phyloP scores from a whole-genome alignment of 2,113 vertebrate species.

The Hemiprocne comata region DNA sequence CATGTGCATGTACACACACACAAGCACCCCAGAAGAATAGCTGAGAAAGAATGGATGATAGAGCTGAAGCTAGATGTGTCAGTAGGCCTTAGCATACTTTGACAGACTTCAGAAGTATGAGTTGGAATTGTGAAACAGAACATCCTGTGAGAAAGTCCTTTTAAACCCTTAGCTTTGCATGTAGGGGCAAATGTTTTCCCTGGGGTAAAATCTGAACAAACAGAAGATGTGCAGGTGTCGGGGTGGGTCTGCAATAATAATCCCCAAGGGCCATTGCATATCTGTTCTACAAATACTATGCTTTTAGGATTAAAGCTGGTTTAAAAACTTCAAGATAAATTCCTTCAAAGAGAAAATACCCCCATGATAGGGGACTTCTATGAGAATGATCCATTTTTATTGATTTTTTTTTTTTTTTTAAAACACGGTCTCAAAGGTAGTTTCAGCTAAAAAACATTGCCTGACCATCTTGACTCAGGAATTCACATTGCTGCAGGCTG shows the following conservation, averaged over 20 bases:
- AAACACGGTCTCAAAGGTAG: not conserved
- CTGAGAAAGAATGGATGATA: not conserved
- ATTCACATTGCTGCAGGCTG: conserved; percentile 32
- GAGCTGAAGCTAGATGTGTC: not conserved
- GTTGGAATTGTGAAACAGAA: not conserved
- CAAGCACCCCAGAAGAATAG: not conserved
- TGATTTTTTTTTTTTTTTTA: not conserved
- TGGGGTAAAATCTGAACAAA: not conserved
- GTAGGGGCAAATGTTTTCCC: not conserved
- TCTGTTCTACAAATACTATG: not conserved
- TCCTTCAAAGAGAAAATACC: not conserved
- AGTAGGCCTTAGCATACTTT: not conserved
- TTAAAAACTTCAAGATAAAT: not conserved
- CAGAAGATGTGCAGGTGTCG: conserved; percentile 30
- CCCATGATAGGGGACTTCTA: not conserved
- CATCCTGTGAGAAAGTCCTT: not conserved
- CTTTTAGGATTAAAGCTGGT: conserved; percentile 7
- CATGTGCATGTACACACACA: not conserved
- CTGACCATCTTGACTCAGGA: conserved; percentile 10
- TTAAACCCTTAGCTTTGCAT: not conserved
- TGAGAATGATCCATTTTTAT: not conserved
- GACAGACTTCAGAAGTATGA: not conserved
- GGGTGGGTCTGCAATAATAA: not conserved
- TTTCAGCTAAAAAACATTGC: conserved; percentile 21
- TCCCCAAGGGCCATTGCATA: not conserved